These are phyloP conservation scores for Stictocephala bisonia DNA, from an alignment of 2,888 invertebrate species.

Conservation along the genomic window DNA sequence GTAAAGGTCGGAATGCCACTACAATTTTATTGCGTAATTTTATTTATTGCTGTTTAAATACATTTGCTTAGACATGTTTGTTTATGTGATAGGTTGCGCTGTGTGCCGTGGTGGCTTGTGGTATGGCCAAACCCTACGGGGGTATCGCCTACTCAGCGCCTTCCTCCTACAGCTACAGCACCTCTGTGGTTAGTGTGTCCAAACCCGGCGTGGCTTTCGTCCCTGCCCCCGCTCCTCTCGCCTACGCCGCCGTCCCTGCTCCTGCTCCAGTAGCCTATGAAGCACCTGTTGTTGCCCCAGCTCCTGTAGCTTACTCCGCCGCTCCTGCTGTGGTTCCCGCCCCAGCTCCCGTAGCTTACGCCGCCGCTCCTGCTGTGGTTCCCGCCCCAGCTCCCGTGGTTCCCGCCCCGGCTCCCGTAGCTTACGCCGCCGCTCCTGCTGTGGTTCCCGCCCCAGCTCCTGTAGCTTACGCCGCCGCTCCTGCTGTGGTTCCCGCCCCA, in stretches of 20 bases:
- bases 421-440: conserved; percentile 55
- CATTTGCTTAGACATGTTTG: too few relatives aligned
- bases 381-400: conserved; percentile 57
- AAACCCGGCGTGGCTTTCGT: conserved; percentile 39
- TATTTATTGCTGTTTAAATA: too few relatives aligned
- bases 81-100: conserved; percentile 69
- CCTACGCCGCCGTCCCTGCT: conserved; percentile 35
- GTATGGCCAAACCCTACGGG: conserved; percentile 53
- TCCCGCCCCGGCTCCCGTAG: conserved; percentile 48
- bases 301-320: conserved; percentile 27
- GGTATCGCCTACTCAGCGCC: conserved; percentile 45
- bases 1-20: too few relatives aligned
- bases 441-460: conserved; percentile 52
- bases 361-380: conserved; percentile 59
- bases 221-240: conserved; percentile 28
- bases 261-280: conserved; percentile 44
- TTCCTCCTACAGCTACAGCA: conserved; percentile 40
- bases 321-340: conserved; percentile 26
- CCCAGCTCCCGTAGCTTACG: conserved; percentile 34
- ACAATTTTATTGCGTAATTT: too few relatives aligned
- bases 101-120: conserved; percentile 66
- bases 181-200: conserved; percentile 37
- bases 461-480: conserved; percentile 52
- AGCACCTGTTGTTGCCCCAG: conserved; percentile 22
- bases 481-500: conserved; percentile 58